Conservation (phyloP, 2,797 vertebrate genomes). For the Sebastiscus tertius region DNA sequence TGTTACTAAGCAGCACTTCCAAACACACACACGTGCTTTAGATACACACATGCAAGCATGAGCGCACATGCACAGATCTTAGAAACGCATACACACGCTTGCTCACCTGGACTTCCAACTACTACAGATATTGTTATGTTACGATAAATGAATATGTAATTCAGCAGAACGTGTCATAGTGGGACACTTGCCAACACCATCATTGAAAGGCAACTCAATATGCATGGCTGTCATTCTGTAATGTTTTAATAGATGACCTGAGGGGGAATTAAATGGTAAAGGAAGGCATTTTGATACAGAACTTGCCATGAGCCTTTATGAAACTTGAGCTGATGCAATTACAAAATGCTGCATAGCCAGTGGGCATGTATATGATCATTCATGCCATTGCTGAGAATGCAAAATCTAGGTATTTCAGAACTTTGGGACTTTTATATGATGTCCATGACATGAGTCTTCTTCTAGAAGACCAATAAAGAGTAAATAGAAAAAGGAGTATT, state of each 20-base stretch:
- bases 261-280: slow-evolving; percentile 40
- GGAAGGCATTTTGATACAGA: slow-evolving; percentile 30
- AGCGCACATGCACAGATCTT: neutral
- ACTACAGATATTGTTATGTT: neutral
- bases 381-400: neutral
- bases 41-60: slow-evolving; percentile 20
- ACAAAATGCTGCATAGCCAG: slow-evolving; percentile 25
- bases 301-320: slow-evolving; percentile 22
- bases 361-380: slow-evolving; percentile 18
- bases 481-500: neutral
- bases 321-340: slow-evolving; percentile 48
- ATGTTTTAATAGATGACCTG: slow-evolving; percentile 45
- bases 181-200: slow-evolving; percentile 12
- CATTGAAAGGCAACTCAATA: slow-evolving; percentile 36
- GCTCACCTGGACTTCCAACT: slow-evolving; percentile 20
- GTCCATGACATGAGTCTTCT: neutral
- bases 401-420: neutral
- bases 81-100: neutral
- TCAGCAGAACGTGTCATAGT: neutral
- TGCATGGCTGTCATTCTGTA: slow-evolving; percentile 25
- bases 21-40: slow-evolving; percentile 43
- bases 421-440: neutral
- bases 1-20: slow-evolving; percentile 53
- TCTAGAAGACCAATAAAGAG: neutral
- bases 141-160: neutral